Percentiles rank a stretch among this genome's conserved stretches.
Conservation (phyloP, 2,113 vertebrate species). For the Daubentonia madagascariensis region DNA sequence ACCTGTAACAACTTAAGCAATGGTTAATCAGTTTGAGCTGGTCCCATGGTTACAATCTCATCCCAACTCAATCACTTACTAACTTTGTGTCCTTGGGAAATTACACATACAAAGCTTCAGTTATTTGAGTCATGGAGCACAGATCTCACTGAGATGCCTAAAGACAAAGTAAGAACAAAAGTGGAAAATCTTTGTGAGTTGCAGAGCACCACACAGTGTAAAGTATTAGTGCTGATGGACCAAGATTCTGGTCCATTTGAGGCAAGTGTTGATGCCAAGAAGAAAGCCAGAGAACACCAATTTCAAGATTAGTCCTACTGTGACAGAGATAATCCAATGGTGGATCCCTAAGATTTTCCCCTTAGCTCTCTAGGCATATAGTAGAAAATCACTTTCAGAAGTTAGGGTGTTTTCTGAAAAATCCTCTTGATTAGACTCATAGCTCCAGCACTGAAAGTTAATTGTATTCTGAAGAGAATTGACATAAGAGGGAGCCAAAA, state of each 20-base stretch:
- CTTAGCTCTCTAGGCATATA: neutral
- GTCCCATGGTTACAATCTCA: neutral
- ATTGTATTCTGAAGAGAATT: slow-evolving; percentile 8
- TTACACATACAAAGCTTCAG: neutral
- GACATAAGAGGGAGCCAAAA: neutral
- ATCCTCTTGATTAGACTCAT: neutral
- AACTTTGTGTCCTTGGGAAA: neutral
- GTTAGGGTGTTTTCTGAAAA: neutral
- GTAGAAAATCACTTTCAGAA: neutral
- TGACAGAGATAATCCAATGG: neutral
- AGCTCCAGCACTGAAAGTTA: neutral
- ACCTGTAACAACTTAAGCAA: neutral
- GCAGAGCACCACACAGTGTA: neutral
- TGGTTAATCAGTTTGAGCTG: neutral
- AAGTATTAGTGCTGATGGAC: neutral
- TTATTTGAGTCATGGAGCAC: neutral
- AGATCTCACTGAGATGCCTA: neutral
- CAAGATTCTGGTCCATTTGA: neutral
- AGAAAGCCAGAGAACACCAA: neutral
- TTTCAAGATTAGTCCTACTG: neutral
- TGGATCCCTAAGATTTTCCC: neutral
- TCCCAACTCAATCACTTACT: neutral
- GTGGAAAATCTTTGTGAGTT: neutral
- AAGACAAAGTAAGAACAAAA: slow-evolving; percentile 15
- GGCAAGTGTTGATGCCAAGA: neutral